Evolutionary conservation across 2,113 vertebrate genomes (phyloP).

Genomic region (Acinonyx jubatus): DNA sequence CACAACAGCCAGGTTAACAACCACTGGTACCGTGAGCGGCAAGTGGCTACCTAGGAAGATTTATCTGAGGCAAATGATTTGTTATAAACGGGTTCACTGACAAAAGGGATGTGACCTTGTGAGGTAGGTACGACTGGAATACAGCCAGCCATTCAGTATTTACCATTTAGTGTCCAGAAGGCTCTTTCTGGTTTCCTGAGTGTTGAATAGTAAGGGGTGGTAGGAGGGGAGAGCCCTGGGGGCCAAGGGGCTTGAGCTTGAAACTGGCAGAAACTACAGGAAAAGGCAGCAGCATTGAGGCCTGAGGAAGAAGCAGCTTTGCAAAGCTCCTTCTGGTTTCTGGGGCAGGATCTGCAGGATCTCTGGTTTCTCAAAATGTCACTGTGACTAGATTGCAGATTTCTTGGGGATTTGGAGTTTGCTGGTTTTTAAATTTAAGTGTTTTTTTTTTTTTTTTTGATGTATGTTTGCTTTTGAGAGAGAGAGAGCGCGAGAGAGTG

Average conservation of each 20-base stretch:
- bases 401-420: neutral
- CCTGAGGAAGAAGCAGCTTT: neutral
- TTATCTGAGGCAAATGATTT: constrained; percentile 58
- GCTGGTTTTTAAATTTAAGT: neutral
- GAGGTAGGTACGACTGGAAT: neutral
- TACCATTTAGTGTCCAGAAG: neutral
- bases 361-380: neutral
- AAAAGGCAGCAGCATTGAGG: neutral
- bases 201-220: neutral
- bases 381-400: neutral
- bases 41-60: constrained; percentile 63
- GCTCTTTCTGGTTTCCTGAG: neutral
- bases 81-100: constrained; percentile 4
- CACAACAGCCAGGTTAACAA: constrained; percentile 53
- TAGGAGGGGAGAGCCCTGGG: neutral
- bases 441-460: too few species aligned
- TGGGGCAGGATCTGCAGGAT: neutral
- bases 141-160: neutral
- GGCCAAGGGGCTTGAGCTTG: neutral
- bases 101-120: neutral
- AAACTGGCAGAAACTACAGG: neutral
- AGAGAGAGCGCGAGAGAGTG: too few species aligned
- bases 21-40: neutral
- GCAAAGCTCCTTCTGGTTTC: neutral
- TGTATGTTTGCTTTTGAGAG: too few species aligned